Percentiles rank a stretch among this genome's conserved stretches.
These are phyloP conservation scores for Drosophila navojoa DNA, from an alignment of 1,140 invertebrate genomes.

Conservation along the genomic window DNA sequence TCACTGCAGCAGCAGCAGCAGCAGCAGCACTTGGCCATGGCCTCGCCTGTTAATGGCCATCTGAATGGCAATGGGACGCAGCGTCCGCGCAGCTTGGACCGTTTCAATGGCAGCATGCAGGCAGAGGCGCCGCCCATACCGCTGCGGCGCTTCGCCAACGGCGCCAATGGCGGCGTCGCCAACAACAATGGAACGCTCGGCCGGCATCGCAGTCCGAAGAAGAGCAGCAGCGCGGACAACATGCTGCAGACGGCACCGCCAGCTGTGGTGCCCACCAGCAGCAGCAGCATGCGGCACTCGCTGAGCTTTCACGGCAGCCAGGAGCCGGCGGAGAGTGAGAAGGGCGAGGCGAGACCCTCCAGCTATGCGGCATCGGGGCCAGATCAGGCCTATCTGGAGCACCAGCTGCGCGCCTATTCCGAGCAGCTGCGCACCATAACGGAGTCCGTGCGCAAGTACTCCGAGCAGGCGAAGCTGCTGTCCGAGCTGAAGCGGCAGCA, in stretches of 20 bases:
- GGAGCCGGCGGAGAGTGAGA: slow-evolving; percentile 27
- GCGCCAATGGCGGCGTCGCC: slow-evolving; percentile 23
- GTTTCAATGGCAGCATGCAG: slow-evolving; percentile 59
- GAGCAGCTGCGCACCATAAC: slow-evolving; percentile 82
- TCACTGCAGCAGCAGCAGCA: slow-evolving; percentile 56
- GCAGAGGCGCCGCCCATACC: slow-evolving; percentile 74
- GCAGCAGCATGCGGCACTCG: slow-evolving; percentile 70
- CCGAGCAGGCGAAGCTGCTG: slow-evolving; percentile 80
- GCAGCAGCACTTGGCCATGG: slow-evolving; percentile 27
- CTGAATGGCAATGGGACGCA: slow-evolving; percentile 69
- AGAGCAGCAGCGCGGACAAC: slow-evolving; percentile 57
- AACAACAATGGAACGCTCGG: slow-evolving; percentile 31
- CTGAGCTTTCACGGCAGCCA: slow-evolving; percentile 74
- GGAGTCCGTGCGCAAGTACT: slow-evolving; percentile 82
- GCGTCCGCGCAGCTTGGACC: slow-evolving; percentile 79
- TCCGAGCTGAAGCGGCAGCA: slow-evolving; percentile 82
- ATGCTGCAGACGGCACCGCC: slow-evolving; percentile 34
- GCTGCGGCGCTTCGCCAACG: slow-evolving; percentile 67
- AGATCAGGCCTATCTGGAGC: slow-evolving; percentile 80
- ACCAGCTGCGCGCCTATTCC: slow-evolving; percentile 80
- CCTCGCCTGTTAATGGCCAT: slow-evolving; percentile 46
- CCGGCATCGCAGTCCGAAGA: slow-evolving; percentile 39
- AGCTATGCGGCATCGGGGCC: slow-evolving; percentile 77
- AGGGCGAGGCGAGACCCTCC: slow-evolving; percentile 60
- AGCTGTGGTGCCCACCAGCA: neutral